phyloP scores from a whole-genome alignment of 2,113 vertebrate species.

The Dromaius novaehollandiae region DNA sequence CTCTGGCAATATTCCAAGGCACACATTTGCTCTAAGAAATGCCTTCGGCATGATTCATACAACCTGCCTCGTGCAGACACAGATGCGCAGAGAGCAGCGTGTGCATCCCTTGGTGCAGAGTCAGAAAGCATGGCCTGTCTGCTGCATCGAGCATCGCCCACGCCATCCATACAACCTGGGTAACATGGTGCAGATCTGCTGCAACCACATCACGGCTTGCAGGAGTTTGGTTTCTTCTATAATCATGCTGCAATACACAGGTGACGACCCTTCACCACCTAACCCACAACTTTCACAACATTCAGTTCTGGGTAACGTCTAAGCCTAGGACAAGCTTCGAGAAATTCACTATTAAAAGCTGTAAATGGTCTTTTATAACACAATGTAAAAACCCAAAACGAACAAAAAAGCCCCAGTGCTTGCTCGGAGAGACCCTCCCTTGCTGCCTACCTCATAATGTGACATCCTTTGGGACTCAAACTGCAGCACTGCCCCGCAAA shows the following conservation, averaged over 20 bases:
- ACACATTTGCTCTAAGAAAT: background rate
- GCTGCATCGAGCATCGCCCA: background rate
- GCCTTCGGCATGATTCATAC: background rate
- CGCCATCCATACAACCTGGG: too few species aligned
- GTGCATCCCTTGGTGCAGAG: rapidly evolving
- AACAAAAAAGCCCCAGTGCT: background rate
- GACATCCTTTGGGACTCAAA: conserved; percentile 83
- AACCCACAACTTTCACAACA: background rate
- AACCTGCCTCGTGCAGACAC: background rate
- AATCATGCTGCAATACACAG: background rate
- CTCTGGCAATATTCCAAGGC: background rate
- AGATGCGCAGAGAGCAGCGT: background rate
- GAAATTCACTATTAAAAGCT: background rate
- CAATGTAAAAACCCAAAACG: background rate
- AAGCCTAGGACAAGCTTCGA: background rate
- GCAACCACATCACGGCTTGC: background rate
- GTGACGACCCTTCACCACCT: background rate
- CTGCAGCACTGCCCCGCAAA: conserved; percentile 82
- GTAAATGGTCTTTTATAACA: background rate
- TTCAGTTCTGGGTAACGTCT: background rate
- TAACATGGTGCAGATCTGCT: background rate
- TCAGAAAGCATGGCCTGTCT: background rate
- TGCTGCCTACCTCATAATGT: conserved; percentile 84
- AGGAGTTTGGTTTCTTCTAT: background rate
- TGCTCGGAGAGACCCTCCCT: background rate